phyloP scores from a whole-genome alignment of 2,888 invertebrate species.

The Cyclophora albipunctata region DNA sequence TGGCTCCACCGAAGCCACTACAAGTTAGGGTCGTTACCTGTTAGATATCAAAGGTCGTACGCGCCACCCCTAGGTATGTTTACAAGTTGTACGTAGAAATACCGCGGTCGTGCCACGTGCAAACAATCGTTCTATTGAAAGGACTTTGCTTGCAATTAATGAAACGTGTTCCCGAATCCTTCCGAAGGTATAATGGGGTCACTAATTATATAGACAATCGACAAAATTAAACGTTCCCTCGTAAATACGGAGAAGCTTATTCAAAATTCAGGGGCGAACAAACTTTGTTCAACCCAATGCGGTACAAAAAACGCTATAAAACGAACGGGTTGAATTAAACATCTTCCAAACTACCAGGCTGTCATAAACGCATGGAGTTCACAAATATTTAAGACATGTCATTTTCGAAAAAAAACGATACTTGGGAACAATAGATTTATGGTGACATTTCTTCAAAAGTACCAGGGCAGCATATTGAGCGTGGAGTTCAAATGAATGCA shows the following conservation, averaged over 20 bases:
- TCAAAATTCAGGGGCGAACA: too few species aligned
- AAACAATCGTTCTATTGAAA: neutral
- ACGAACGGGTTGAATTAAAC: too few species aligned
- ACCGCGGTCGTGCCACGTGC: neutral
- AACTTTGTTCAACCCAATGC: too few species aligned
- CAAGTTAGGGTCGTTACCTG: slow-evolving; percentile 7
- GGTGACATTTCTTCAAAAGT: slow-evolving; percentile 18
- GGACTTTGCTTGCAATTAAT: neutral
- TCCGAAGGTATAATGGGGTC: neutral
- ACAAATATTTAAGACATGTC: neutral
- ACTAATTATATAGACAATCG: neutral
- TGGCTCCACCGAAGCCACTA: slow-evolving; percentile 14
- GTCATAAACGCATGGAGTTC: neutral
- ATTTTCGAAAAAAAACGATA: neutral
- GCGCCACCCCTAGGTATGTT: slow-evolving; percentile 6
- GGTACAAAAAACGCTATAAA: too few species aligned
- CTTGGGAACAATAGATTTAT: slow-evolving; percentile 15
- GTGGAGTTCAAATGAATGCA: slow-evolving; percentile 3
- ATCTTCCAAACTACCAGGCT: neutral
- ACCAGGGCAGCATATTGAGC: slow-evolving; percentile 14
- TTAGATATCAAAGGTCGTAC: slow-evolving; percentile 5
- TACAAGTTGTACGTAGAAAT: neutral
- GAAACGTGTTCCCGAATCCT: neutral
- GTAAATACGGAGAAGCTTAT: too few species aligned
- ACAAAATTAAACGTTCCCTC: neutral